Conservation (phyloP, 2,888 invertebrate species). For the Argyresthia albistria region DNA sequence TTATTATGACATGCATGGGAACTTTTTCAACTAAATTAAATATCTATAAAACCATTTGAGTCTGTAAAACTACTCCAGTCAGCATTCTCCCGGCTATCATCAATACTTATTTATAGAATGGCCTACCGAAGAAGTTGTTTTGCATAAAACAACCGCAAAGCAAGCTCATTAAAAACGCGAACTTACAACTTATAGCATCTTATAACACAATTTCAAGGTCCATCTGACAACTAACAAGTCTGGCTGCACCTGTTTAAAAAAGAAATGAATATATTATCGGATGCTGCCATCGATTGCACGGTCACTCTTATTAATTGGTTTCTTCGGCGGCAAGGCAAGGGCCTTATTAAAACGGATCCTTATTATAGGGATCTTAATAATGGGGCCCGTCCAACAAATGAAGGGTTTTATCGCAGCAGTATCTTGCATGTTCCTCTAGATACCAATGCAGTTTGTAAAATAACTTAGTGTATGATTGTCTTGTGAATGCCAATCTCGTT, state of each 20-base stretch:
- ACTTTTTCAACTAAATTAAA: conserved; percentile 12
- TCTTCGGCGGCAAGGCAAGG: conserved; percentile 6
- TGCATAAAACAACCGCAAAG: no score
- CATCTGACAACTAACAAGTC: conserved; percentile 10
- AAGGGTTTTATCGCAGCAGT: conserved; percentile 1
- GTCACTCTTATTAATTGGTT: conserved; percentile 30
- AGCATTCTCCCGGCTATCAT: no score
- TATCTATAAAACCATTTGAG: no score
- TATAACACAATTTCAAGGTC: conserved; percentile 1
- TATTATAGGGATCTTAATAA: conserved; percentile 14
- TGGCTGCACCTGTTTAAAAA: conserved; percentile 17
- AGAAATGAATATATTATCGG: conserved; percentile 14
- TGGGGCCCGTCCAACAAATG: background rate
- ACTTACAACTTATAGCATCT: background rate
- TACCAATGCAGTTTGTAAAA: background rate
- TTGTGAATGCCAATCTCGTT: no score
- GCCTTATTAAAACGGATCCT: conserved; percentile 14
- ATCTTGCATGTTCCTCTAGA: background rate
- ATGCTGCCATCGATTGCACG: conserved; percentile 23
- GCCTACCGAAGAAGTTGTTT: no score
- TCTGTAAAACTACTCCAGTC: no score
- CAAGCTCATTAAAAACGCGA: background rate
- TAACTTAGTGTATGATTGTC: no score
- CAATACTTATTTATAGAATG: no score
- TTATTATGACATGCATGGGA: conserved; percentile 25